phyloP scores from a whole-genome alignment of 1,140 invertebrate genomes.

The Diabrotica undecimpunctata region DNA sequence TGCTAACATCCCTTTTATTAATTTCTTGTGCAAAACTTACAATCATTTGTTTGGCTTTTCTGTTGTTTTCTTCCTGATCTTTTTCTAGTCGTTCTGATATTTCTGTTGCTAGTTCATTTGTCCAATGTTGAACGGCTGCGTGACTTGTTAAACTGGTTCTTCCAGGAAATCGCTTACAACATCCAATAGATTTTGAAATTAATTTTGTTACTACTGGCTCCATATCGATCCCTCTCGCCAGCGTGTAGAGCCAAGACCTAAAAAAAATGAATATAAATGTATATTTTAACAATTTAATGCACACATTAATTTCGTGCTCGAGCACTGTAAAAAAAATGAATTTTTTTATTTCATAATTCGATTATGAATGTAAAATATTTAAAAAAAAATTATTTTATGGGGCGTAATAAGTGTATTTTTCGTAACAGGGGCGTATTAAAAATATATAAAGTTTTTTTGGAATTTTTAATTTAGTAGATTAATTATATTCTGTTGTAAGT shows the following conservation, averaged over 20 bases:
- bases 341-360: too few species aligned
- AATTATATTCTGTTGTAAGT: too few species aligned
- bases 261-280: slow-evolving; percentile 22
- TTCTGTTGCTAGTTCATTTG: slow-evolving; percentile 75
- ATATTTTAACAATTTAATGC: too few species aligned
- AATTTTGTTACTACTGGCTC: slow-evolving; percentile 81
- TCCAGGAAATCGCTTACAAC: slow-evolving; percentile 90
- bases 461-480: too few species aligned
- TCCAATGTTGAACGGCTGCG: slow-evolving; percentile 76
- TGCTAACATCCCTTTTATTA: slow-evolving; percentile 57
- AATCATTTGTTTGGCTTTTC: slow-evolving; percentile 63
- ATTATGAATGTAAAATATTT: too few species aligned
- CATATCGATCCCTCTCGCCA: slow-evolving; percentile 81
- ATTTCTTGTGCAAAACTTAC: slow-evolving; percentile 58
- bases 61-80: slow-evolving; percentile 70
- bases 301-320: too few species aligned
- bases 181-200: slow-evolving; percentile 90
- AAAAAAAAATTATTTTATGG: too few species aligned
- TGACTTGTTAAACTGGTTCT: slow-evolving; percentile 68
- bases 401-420: too few species aligned
- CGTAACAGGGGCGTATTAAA: too few species aligned
- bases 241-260: slow-evolving; percentile 79
- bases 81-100: slow-evolving; percentile 79
- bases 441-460: too few species aligned
- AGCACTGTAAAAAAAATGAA: too few species aligned